Percentiles rank a stretch among this genome's conserved stretches.
These are phyloP conservation scores for Brachystomella parvula DNA, from an alignment of 1,140 invertebrate species.

Conservation along the genomic window DNA sequence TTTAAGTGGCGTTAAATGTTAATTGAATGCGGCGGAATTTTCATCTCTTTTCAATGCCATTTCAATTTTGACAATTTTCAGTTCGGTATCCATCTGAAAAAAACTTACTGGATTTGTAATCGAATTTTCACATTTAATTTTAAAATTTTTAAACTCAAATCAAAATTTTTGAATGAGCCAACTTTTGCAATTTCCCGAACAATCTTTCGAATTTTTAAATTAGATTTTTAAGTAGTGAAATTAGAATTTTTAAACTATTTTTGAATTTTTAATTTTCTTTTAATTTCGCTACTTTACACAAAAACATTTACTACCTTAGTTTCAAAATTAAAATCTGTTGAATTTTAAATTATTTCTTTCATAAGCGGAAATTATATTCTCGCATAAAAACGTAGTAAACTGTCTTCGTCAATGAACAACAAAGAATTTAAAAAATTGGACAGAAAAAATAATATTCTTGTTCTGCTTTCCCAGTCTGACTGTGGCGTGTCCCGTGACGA, in stretches of 20 bases:
- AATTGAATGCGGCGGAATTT: no score
- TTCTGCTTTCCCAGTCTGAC: constrained; percentile 2
- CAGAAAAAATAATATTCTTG: not conserved
- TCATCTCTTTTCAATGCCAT: no score
- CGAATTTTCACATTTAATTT: not conserved
- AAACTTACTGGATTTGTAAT: no score
- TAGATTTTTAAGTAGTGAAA: not conserved
- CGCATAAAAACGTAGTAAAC: not conserved
- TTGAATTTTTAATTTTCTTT: not conserved
- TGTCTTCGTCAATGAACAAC: not conserved
- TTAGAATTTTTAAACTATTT: not conserved
- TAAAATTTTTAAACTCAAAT: constrained; percentile 1
- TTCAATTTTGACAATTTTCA: no score
- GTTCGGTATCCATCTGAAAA: no score
- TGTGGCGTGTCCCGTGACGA: not conserved
- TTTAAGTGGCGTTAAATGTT: no score
- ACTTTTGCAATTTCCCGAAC: not conserved
- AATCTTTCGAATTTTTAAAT: not conserved
- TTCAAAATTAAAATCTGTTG: no score
- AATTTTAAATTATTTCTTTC: no score
- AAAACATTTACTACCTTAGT: no score
- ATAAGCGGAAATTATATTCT: no score
- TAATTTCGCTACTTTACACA: not conserved
- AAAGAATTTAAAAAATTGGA: not conserved
- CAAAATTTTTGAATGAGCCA: no score